Percentiles rank a stretch among this genome's conserved stretches.
Evolutionary conservation across 2,888 invertebrate genomes (phyloP).

Genomic region (Dichetophora obliterata): DNA sequence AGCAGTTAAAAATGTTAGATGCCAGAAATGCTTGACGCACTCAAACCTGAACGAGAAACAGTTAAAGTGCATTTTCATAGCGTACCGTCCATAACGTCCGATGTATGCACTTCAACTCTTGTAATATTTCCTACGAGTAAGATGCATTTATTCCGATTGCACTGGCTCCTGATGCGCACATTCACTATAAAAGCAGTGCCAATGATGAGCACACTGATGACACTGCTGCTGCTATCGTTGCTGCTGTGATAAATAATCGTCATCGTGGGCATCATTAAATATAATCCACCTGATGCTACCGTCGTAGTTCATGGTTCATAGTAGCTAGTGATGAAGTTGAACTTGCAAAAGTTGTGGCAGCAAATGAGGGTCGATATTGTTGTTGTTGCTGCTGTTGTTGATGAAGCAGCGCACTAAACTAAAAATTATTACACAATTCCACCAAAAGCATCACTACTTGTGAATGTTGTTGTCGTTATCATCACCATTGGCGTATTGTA

Average conservation of each 20-base stretch:
- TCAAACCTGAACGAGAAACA: not conserved
- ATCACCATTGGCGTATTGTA: not conserved
- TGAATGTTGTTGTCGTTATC: constrained; percentile 42
- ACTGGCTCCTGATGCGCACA: not conserved
- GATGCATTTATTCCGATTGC: constrained; percentile 5
- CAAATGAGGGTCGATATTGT: not conserved
- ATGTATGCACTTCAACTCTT: not conserved
- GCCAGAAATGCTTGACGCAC: not conserved
- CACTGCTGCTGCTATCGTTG: not conserved
- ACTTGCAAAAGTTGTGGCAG: not conserved
- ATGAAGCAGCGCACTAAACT: constrained; percentile 32
- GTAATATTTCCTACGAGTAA: not conserved
- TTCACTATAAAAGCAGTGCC: too few species aligned
- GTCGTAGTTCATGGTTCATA: constrained; percentile 9
- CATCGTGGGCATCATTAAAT: constrained; percentile 43
- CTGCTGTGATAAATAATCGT: constrained; percentile 47
- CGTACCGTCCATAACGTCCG: not conserved
- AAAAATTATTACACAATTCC: constrained; percentile 39
- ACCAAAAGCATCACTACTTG: constrained; percentile 46
- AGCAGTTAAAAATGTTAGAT: constrained; percentile 5
- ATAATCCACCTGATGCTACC: constrained; percentile 32
- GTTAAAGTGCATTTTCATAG: not conserved
- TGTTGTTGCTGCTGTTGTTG: constrained; percentile 1
- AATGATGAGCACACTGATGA: not conserved
- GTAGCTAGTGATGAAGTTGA: constrained; percentile 25